Percentiles rank a stretch among this genome's conserved stretches.
phyloP scores from a whole-genome alignment of 2,113 vertebrate species.

The Phyllopteryx taeniolatus region DNA sequence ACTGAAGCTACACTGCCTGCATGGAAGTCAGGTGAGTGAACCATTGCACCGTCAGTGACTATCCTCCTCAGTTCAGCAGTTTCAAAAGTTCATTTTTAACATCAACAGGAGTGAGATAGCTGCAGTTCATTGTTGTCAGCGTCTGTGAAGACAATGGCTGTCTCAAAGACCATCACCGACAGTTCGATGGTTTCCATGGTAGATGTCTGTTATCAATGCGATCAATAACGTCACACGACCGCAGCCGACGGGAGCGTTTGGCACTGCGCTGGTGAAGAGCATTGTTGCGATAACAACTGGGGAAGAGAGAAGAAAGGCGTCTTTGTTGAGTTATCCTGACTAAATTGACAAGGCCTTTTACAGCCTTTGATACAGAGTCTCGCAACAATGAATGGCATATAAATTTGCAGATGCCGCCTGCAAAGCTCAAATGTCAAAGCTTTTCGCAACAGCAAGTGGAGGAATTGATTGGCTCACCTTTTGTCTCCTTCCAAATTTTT shows the following conservation, averaged over 20 bases:
- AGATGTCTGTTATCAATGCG: slow-evolving; percentile 49
- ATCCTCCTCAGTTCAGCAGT: neutral
- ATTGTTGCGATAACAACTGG: slow-evolving; percentile 60
- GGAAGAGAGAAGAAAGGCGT: slow-evolving; percentile 59
- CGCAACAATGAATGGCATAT: slow-evolving; percentile 91
- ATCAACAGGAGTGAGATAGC: too few relatives aligned
- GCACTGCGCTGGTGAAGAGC: slow-evolving; percentile 47
- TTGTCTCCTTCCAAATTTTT: slow-evolving; percentile 97
- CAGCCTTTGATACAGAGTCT: slow-evolving; percentile 87
- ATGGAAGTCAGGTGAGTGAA: neutral
- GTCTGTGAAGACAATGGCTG: neutral
- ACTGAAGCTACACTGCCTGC: neutral
- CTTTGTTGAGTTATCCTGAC: slow-evolving; percentile 90
- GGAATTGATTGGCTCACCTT: slow-evolving; percentile 96
- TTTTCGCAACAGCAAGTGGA: slow-evolving; percentile 91
- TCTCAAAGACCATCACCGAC: slow-evolving; percentile 5
- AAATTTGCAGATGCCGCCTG: slow-evolving; percentile 95
- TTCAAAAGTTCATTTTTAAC: neutral
- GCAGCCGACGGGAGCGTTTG: slow-evolving; percentile 46
- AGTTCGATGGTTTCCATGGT: slow-evolving; percentile 27
- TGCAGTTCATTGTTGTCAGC: neutral
- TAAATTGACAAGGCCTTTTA: slow-evolving; percentile 97
- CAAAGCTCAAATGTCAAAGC: slow-evolving; percentile 98
- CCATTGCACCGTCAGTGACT: neutral
- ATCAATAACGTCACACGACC: slow-evolving; percentile 44